Evolutionary conservation across 2,888 invertebrate species (phyloP).

Genomic region (Cephus nigrinus): DNA sequence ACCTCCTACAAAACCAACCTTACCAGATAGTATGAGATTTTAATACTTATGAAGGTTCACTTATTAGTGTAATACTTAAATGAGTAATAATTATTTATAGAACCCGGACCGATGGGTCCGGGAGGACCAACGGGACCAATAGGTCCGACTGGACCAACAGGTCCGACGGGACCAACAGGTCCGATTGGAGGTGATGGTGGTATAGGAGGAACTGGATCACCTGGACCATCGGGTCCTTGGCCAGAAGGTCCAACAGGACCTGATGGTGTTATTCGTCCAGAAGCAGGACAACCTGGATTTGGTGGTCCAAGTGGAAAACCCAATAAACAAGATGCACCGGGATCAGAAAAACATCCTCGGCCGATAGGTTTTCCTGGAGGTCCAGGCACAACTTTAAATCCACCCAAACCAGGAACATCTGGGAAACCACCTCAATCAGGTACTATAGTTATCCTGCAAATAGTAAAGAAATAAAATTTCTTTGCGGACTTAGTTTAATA

Average conservation of each 20-base stretch:
- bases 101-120: constrained; percentile 16
- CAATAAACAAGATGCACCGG: not conserved
- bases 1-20: constrained; percentile 12
- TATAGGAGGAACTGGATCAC: constrained; percentile 16
- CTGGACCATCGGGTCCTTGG: constrained; percentile 23
- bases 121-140: constrained; percentile 25
- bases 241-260: constrained; percentile 10
- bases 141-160: constrained; percentile 17
- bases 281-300: constrained; percentile 12
- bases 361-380: constrained; percentile 35
- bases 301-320: constrained; percentile 6
- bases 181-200: constrained; percentile 6
- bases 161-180: constrained; percentile 22
- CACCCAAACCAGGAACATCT: constrained; percentile 20
- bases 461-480: not conserved
- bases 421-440: constrained; percentile 16
- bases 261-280: constrained; percentile 9
- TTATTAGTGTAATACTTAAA: not conserved
- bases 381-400: constrained; percentile 24
- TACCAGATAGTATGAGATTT: not conserved
- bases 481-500: not conserved
- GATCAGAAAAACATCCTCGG: constrained; percentile 15
- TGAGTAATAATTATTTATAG: not conserved
- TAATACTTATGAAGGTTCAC: not conserved
- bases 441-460: not conserved